These are phyloP conservation scores for Cavia aperea DNA, from an alignment of 2,113 vertebrate species.

Conservation along the genomic window DNA sequence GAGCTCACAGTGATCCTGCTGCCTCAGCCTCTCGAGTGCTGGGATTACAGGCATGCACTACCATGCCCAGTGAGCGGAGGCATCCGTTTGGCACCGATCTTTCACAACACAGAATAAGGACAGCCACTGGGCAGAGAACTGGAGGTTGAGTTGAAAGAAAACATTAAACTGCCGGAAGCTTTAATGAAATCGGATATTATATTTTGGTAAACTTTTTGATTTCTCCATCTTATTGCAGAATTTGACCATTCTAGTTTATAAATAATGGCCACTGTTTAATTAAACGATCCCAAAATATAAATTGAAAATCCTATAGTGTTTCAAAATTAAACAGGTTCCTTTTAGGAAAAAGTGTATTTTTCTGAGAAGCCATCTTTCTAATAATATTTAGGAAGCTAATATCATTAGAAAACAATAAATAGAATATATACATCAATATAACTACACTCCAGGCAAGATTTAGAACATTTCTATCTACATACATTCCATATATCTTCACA, in stretches of 20 bases:
- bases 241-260: background rate
- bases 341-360: background rate
- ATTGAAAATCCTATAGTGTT: background rate
- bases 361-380: background rate
- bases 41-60: too few species aligned
- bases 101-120: background rate
- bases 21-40: too few species aligned
- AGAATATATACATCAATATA: background rate
- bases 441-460: background rate
- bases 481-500: background rate
- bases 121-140: background rate
- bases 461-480: background rate
- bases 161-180: conserved; percentile 33
- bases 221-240: background rate
- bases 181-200: conserved; percentile 30
- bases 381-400: background rate
- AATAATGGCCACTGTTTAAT: background rate
- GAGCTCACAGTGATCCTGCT: too few species aligned
- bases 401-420: background rate
- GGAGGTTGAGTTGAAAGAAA: background rate
- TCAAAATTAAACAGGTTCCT: background rate
- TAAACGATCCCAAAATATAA: background rate
- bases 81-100: background rate
- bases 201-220: background rate
- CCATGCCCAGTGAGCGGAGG: background rate